Conservation (phyloP, 2,113 vertebrate species). For the Isichthys henryi region DNA sequence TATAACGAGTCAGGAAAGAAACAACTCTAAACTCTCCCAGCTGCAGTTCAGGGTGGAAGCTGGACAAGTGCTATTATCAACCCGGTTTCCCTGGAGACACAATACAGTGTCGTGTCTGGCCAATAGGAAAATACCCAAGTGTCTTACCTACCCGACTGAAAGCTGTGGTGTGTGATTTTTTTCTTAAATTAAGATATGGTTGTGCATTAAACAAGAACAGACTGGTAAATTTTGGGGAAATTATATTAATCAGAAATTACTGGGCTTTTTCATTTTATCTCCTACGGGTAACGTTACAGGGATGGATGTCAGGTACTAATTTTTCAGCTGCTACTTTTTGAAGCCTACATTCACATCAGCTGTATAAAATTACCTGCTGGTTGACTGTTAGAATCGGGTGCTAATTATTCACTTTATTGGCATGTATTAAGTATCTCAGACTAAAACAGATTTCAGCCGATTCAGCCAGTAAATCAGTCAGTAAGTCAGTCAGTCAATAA, state of each 20-base stretch:
- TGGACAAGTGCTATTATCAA: slow-evolving; percentile 1
- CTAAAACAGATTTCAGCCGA: background rate
- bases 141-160: no score
- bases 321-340: background rate
- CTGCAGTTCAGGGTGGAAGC: background rate
- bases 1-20: background rate
- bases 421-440: background rate
- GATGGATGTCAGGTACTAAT: background rate
- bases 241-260: background rate
- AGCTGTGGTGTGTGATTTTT: background rate
- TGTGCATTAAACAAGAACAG: background rate
- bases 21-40: background rate
- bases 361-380: background rate
- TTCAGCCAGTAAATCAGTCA: background rate
- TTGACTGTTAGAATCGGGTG: background rate
- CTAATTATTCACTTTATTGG: background rate
- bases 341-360: background rate
- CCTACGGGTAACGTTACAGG: background rate
- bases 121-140: background rate
- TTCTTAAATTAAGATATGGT: background rate
- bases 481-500: no score
- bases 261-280: background rate
- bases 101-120: background rate
- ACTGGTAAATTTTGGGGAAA: background rate
- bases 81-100: slow-evolving; percentile 14